Conservation (phyloP, 1,140 invertebrate genomes). For the Scaptomyza montana region DNA sequence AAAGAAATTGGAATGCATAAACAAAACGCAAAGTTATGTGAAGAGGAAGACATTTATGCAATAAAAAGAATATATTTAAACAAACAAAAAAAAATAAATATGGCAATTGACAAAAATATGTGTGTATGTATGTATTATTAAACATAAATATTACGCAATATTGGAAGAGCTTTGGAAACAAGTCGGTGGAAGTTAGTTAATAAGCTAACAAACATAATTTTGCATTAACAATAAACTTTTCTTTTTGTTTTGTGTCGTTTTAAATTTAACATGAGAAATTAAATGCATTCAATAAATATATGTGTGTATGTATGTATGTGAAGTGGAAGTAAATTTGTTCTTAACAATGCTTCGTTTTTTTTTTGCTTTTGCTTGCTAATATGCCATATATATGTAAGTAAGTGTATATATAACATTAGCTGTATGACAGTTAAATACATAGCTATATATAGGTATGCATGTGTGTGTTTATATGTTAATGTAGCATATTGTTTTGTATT, state of each 20-base stretch:
- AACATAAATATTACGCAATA: conserved; percentile 55
- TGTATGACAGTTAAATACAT: conserved; percentile 75
- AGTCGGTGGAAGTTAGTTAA: conserved; percentile 78
- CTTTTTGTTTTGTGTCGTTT: conserved; percentile 31
- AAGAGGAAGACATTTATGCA: conserved; percentile 70
- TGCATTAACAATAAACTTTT: conserved; percentile 58
- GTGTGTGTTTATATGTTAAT: conserved; percentile 10
- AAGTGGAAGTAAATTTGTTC: conserved; percentile 81
- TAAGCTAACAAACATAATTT: conserved; percentile 70
- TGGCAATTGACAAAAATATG: conserved; percentile 65
- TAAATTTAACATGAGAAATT: conserved; percentile 78
- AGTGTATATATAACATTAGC: conserved; percentile 63
- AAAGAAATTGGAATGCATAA: conserved; percentile 76
- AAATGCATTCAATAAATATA: conserved; percentile 80
- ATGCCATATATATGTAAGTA: conserved; percentile 44
- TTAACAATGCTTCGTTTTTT: conserved; percentile 66
- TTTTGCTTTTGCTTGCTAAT: conserved; percentile 36
- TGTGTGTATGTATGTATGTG: conserved; percentile 47
- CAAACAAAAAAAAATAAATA: conserved; percentile 53
- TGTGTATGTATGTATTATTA: conserved; percentile 46
- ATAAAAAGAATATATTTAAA: conserved; percentile 31
- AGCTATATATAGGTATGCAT: conserved; percentile 44
- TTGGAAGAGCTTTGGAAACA: conserved; percentile 82
- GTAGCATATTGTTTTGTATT: conserved; percentile 15
- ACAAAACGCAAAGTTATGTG: conserved; percentile 61